Base-by-base conservation (phyloP, 2,797 vertebrate species). In the Hozukius guyotensis region DNA sequence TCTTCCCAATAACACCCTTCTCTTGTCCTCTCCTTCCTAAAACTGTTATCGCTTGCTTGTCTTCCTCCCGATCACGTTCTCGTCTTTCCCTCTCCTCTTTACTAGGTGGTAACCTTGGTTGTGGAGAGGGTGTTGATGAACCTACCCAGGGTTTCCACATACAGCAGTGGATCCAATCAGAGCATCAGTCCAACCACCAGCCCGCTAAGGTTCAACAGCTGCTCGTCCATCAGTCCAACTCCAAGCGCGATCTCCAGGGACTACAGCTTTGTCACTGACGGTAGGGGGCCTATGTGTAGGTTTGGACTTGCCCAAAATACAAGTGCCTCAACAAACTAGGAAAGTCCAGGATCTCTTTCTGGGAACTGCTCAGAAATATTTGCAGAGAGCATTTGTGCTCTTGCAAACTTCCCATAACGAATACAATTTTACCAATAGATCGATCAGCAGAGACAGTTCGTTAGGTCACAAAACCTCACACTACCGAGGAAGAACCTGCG, bases 201-300 rank as follows among this genome's bases (percentile, higher is more conserved):
- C 34, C 81, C 81, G 9, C 69, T n/a, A 2, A 86, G 85, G 67
- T 89, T 91, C 87, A 94, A 93, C 73, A 95, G 91, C 83, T 75
- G 77, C 72, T 82, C 77, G 2, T 82, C 93, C 42, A 88, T 93
- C 92, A 93, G 92, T 82, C 91, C 94, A 74, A 82, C 93, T 83
- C 92, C 94, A 63, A 86, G 61, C 69, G 78, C 84, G 13, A 84
- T 75, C 78, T 85, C 93, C 73, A 86, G 74, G 56, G 94, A 95
- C 88, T 96, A 94, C 93, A 92, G 93, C 90, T 97, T 97, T 18
- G 89, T 93, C 85, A 96, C 95, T 79, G 95, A 97, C 49, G 96
- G 97, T 98, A 90, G 89, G 96, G 53, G 10, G n/a, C 16, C 46
- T 53, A 14, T 12, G 14, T 57, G 5, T 20, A 38, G 29, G 27